Conservation (phyloP, 2,888 invertebrate species). For the Strigamia crassipes region DNA sequence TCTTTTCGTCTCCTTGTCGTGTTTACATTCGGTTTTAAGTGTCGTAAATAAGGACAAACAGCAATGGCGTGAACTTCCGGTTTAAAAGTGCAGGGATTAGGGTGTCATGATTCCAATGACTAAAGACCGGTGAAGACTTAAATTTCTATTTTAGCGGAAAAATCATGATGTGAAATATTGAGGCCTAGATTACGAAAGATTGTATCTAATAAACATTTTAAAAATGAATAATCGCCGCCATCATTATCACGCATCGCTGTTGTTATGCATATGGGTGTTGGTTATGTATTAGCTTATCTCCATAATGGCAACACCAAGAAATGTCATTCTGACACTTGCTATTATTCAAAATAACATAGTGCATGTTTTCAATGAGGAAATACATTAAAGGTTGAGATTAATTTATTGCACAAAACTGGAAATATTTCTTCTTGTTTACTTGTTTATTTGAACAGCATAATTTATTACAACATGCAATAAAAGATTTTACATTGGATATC, state of each 20-base stretch:
- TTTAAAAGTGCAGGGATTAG: not conserved
- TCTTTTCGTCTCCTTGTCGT: not conserved
- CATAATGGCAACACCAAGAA: not conserved
- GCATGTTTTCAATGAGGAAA: not conserved
- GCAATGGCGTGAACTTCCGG: not conserved
- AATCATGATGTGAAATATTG: too few relatives aligned
- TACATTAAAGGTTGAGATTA: too few relatives aligned
- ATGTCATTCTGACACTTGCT: not conserved
- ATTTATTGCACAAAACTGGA: too few relatives aligned
- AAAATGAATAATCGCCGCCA: too few relatives aligned
- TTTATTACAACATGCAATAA: too few relatives aligned
- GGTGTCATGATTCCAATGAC: not conserved
- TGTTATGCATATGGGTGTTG: too few relatives aligned
- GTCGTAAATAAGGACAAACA: not conserved
- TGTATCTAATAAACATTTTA: too few relatives aligned
- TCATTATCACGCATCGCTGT: not conserved
- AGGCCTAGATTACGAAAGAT: too few relatives aligned
- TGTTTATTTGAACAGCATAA: too few relatives aligned
- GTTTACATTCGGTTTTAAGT: not conserved
- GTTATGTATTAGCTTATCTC: too few relatives aligned
- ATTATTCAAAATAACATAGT: not conserved
- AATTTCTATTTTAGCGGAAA: not conserved
- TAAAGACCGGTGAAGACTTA: not conserved
- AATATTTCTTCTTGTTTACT: too few relatives aligned
- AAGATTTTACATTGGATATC: too few relatives aligned